phyloP scores from a whole-genome alignment of 1,140 invertebrate species.

The Listronotus oregonensis region DNA sequence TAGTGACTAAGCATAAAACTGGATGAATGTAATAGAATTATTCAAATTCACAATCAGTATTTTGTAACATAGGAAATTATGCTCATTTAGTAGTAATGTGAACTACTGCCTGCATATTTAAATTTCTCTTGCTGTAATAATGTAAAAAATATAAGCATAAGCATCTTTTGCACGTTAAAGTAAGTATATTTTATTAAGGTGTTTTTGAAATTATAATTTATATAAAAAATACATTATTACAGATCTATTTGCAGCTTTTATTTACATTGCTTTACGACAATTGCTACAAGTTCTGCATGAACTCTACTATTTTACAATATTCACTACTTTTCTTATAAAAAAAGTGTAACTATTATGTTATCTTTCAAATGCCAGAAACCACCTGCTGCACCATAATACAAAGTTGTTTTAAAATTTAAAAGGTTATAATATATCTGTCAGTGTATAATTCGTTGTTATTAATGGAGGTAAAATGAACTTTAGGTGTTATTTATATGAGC shows the following conservation, averaged over 20 bases:
- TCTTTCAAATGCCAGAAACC: too few species aligned
- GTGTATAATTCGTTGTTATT: too few species aligned
- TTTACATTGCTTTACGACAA: conserved; percentile 39
- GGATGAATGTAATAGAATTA: conserved; percentile 12
- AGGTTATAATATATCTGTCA: too few species aligned
- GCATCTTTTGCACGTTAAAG: background rate
- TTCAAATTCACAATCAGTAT: conserved; percentile 12
- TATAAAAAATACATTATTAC: conserved; percentile 39
- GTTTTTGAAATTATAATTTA: background rate
- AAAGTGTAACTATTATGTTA: too few species aligned
- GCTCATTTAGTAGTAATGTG: conserved; percentile 40
- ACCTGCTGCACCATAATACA: too few species aligned
- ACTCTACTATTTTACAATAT: conserved; percentile 24
- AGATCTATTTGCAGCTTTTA: conserved; percentile 41
- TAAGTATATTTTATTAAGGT: background rate
- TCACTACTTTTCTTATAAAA: conserved; percentile 4
- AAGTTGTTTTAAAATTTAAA: too few species aligned
- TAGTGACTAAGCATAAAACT: conserved; percentile 22
- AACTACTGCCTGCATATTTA: conserved; percentile 44
- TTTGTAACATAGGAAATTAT: conserved; percentile 30
- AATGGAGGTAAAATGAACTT: too few species aligned
- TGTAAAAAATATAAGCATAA: conserved; percentile 20
- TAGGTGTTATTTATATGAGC: too few species aligned
- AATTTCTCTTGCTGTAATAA: conserved; percentile 40
- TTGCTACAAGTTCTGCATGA: conserved; percentile 43